phyloP scores from a whole-genome alignment of 2,888 invertebrate species.

The Xanthostigma xanthostigma region DNA sequence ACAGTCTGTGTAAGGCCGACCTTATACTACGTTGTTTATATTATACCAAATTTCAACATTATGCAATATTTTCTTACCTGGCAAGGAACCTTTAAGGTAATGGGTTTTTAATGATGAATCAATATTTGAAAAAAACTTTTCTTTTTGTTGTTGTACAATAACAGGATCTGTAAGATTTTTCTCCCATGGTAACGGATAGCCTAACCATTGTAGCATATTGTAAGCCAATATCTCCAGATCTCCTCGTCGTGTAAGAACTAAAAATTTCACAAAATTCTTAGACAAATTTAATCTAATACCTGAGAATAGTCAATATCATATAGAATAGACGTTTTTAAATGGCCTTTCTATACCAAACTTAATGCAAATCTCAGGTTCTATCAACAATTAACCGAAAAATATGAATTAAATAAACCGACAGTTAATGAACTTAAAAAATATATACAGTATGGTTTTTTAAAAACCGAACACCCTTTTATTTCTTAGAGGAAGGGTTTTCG shows the following conservation, averaged over 20 bases:
- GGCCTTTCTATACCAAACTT: slow-evolving; percentile 1
- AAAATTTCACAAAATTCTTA: slow-evolving; percentile 26
- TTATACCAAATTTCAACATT: no score
- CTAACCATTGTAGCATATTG: slow-evolving; percentile 86
- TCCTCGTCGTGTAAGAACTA: slow-evolving; percentile 69
- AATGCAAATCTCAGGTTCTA: not conserved
- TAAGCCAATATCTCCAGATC: slow-evolving; percentile 91
- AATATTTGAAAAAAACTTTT: slow-evolving; percentile 46
- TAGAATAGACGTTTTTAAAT: not conserved
- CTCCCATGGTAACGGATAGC: slow-evolving; percentile 76
- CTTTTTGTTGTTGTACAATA: slow-evolving; percentile 52
- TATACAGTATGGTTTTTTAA: no score
- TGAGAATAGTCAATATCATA: no score
- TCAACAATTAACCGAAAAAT: no score
- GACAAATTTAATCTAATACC: no score
- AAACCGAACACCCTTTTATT: no score
- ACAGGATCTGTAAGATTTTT: slow-evolving; percentile 41
- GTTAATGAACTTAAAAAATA: no score
- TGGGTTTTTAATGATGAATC: slow-evolving; percentile 28
- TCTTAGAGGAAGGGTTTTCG: no score
- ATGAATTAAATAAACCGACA: not conserved
- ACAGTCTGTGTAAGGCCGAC: no score
- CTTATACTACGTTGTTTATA: no score
- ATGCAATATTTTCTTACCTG: slow-evolving; percentile 22
- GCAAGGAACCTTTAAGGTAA: slow-evolving; percentile 25